These are phyloP conservation scores for Drosophila yakuba DNA, from an alignment of 1,140 invertebrate genomes.

Conservation along the genomic window DNA sequence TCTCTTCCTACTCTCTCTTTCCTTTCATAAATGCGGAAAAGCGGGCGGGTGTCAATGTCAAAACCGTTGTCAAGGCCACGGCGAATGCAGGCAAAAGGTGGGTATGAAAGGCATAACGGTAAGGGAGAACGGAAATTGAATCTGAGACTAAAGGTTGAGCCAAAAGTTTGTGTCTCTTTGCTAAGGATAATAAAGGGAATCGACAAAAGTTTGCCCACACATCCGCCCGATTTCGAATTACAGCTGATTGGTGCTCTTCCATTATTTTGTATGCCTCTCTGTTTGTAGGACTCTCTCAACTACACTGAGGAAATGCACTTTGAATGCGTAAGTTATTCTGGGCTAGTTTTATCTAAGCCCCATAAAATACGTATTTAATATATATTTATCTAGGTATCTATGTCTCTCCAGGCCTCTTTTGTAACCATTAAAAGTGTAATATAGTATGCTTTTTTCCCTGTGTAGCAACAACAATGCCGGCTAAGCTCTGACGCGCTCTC, in stretches of 20 bases:
- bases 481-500: slow-evolving; percentile 3
- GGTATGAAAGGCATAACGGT: slow-evolving; percentile 15
- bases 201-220: slow-evolving; percentile 22
- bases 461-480: slow-evolving; percentile 36
- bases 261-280: not conserved
- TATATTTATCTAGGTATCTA: too few species aligned
- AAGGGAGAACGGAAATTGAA: slow-evolving; percentile 14
- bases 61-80: slow-evolving; percentile 53
- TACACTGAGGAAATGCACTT: not conserved
- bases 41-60: slow-evolving; percentile 43
- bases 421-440: too few species aligned
- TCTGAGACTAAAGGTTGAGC: slow-evolving; percentile 22
- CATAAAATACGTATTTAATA: too few species aligned
- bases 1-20: slow-evolving; percentile 12
- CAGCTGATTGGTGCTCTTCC: slow-evolving; percentile 34
- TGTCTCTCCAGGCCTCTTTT: too few species aligned
- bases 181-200: slow-evolving; percentile 18
- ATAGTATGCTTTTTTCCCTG: not conserved
- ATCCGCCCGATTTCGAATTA: slow-evolving; percentile 23
- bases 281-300: not conserved
- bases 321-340: too few species aligned
- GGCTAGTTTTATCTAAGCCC: too few species aligned
- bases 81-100: not conserved
- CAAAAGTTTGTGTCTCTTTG: slow-evolving; percentile 21
- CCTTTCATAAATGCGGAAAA: not conserved